Percentiles rank a stretch among this genome's conserved stretches.
phyloP scores from a whole-genome alignment of 2,888 invertebrate genomes.

The Torymus tubicola region DNA sequence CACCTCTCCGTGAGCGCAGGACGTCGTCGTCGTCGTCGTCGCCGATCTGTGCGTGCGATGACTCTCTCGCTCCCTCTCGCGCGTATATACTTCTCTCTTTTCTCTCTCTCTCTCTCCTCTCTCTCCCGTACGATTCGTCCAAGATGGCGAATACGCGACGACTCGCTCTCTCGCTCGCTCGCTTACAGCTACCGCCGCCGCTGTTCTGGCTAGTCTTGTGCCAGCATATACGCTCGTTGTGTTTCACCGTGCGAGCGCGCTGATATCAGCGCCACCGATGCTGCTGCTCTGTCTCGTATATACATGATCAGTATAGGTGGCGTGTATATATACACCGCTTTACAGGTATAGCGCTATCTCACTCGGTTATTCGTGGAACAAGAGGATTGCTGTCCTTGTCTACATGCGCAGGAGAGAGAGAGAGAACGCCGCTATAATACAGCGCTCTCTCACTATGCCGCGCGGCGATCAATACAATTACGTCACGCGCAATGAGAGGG shows the following conservation, averaged over 20 bases:
- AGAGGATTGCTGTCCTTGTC: too few relatives aligned
- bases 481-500: slow-evolving; percentile 73
- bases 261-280: too few relatives aligned
- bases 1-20: too few relatives aligned
- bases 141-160: slow-evolving; percentile 77
- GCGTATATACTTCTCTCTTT: background rate
- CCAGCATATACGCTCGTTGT: background rate
- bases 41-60: background rate
- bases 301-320: too few relatives aligned
- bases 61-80: background rate
- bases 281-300: too few relatives aligned
- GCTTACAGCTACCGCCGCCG: background rate
- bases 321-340: too few relatives aligned
- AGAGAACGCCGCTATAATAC: background rate
- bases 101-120: slow-evolving; percentile 5
- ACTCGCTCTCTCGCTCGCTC: slow-evolving; percentile 72
- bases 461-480: slow-evolving; percentile 77
- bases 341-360: too few relatives aligned
- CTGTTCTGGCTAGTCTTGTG: background rate
- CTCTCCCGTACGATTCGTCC: slow-evolving; percentile 75
- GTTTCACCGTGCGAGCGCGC: background rate
- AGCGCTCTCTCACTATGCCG: slow-evolving; percentile 67
- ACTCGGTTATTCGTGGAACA: too few relatives aligned
- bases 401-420: too few relatives aligned
- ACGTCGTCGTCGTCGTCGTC: background rate